These are phyloP conservation scores for Zapus hudsonius DNA, from an alignment of 2,113 vertebrate species.

Conservation along the genomic window DNA sequence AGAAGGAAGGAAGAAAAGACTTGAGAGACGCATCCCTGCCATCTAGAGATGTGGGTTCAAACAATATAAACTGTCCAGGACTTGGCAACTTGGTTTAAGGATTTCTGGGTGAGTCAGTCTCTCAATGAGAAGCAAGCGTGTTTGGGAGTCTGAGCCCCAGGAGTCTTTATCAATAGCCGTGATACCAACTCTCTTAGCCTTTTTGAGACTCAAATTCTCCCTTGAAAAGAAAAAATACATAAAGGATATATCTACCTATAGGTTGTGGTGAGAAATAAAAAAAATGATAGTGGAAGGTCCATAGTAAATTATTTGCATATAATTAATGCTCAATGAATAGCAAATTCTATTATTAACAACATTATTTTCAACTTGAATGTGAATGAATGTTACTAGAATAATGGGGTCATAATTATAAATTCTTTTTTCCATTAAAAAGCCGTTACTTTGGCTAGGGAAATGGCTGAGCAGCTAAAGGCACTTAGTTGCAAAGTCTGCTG, in stretches of 20 bases:
- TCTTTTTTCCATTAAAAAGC: not conserved
- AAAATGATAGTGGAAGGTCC: not conserved
- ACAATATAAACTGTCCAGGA: not conserved
- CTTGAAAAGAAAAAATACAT: not conserved
- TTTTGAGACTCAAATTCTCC: slow-evolving; percentile 1
- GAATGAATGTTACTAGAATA: not conserved
- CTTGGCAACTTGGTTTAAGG: too few relatives aligned
- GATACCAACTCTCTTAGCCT: not conserved
- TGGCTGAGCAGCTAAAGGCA: too few relatives aligned
- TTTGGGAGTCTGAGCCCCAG: not conserved
- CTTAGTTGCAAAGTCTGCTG: too few relatives aligned
- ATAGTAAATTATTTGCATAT: not conserved
- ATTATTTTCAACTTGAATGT: not conserved
- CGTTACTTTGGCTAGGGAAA: too few relatives aligned
- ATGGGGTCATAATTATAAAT: not conserved
- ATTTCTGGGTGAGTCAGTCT: not conserved
- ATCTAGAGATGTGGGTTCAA: not conserved
- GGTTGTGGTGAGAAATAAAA: not conserved
- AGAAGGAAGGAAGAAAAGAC: too few relatives aligned
- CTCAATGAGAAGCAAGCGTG: not conserved
- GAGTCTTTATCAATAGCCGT: not conserved
- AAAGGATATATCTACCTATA: not conserved
- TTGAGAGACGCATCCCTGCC: not conserved
- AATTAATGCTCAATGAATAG: not conserved
- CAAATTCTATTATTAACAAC: not conserved